phyloP scores from a whole-genome alignment of 1,140 invertebrate genomes.

The Apis florea region DNA sequence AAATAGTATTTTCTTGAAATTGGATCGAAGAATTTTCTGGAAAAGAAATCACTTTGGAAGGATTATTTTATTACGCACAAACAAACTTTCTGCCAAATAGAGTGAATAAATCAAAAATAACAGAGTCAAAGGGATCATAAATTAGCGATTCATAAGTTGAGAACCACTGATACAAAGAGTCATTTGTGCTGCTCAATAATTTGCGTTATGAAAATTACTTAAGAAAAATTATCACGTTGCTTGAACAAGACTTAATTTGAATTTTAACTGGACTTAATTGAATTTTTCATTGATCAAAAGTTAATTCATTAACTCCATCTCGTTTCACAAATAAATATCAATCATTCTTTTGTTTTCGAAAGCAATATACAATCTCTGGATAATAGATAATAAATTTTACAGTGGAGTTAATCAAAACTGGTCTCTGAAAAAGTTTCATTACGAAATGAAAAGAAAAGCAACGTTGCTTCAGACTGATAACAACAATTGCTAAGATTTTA shows the following conservation, averaged over 20 bases:
- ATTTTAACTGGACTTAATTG: background rate
- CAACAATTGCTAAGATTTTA: background rate
- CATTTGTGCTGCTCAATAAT: background rate
- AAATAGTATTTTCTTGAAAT: too few species aligned
- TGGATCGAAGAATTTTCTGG: too few species aligned
- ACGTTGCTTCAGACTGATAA: slow-evolving; percentile 16
- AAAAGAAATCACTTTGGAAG: too few species aligned
- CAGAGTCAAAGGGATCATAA: too few species aligned
- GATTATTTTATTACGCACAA: too few species aligned
- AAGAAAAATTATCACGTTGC: background rate
- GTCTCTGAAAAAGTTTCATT: background rate
- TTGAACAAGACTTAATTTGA: background rate
- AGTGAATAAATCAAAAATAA: too few species aligned
- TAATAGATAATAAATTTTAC: too few species aligned
- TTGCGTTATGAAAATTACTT: background rate
- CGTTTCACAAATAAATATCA: too few species aligned
- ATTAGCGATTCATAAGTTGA: too few species aligned
- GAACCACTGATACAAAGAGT: background rate
- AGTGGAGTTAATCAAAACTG: background rate
- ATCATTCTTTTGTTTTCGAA: background rate
- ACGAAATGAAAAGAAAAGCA: background rate
- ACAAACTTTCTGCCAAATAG: too few species aligned
- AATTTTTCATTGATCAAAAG: background rate
- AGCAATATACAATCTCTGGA: too few species aligned
- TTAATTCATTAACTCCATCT: background rate